Percentiles rank a stretch among this genome's conserved stretches.
Conservation (phyloP, 2,113 vertebrate genomes). For the Microcebus murinus region DNA sequence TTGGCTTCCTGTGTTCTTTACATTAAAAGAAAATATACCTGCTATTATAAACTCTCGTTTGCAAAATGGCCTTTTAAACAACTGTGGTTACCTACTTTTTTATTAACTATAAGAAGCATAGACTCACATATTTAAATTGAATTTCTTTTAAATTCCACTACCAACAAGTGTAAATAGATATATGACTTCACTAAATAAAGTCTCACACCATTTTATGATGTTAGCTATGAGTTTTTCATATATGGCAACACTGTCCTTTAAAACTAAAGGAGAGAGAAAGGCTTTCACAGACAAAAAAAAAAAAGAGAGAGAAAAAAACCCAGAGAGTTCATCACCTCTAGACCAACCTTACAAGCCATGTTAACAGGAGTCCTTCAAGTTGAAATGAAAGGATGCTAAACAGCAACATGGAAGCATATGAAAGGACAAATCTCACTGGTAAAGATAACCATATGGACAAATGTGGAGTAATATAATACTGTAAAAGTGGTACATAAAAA, state of each 20-base stretch:
- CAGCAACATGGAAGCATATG: background rate
- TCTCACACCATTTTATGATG: background rate
- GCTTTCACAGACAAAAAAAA: background rate
- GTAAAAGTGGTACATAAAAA: background rate
- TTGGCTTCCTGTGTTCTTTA: background rate
- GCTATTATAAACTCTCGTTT: background rate
- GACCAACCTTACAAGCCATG: background rate
- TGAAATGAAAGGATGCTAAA: background rate
- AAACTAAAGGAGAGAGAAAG: background rate
- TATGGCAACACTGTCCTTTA: background rate
- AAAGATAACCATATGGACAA: background rate
- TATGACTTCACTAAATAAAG: background rate
- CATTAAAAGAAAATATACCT: background rate
- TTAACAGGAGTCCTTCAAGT: background rate
- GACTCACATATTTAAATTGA: background rate
- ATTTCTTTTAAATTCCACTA: conserved; percentile 2
- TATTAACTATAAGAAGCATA: conserved; percentile 9
- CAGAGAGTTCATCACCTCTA: background rate
- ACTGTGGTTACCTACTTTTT: background rate
- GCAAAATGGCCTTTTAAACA: conserved; percentile 3
- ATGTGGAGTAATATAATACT: background rate
- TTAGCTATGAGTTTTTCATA: background rate
- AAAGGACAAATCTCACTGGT: background rate
- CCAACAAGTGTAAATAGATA: background rate
- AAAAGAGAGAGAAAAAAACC: background rate